Evolutionary conservation across 2,113 vertebrate genomes (phyloP).

Genomic region (Haplochromis burtoni): DNA sequence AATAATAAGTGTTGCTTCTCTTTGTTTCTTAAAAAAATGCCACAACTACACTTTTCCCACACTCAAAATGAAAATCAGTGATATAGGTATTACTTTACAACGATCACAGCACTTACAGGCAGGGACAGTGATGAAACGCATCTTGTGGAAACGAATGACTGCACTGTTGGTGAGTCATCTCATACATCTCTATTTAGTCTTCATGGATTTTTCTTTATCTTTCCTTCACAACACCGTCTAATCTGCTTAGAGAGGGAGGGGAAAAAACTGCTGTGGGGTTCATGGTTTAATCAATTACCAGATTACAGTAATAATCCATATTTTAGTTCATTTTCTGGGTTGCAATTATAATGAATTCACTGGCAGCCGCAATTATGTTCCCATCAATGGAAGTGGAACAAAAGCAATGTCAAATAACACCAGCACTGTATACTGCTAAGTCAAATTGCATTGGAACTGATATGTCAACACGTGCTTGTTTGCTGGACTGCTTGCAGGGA

Average conservation of each 20-base stretch:
- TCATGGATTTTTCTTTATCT: conserved; percentile 7
- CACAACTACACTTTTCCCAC: not conserved
- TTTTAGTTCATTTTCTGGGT: not conserved
- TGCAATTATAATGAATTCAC: not conserved
- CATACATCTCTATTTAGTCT: conserved; percentile 7
- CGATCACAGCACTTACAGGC: not conserved
- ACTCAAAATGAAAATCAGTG: not conserved
- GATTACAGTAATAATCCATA: not conserved
- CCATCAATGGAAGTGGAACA: not conserved
- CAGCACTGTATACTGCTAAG: not conserved
- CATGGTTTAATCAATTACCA: not conserved
- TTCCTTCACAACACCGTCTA: conserved; percentile 4
- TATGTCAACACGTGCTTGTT: not conserved
- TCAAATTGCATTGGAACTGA: not conserved
- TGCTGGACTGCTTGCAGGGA: not conserved
- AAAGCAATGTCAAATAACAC: not conserved
- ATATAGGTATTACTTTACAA: not conserved
- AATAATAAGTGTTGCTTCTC: not conserved
- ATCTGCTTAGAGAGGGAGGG: not conserved
- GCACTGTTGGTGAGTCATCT: not conserved
- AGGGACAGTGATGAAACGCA: not conserved
- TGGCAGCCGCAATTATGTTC: not conserved
- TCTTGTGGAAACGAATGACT: not conserved
- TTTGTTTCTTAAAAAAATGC: not conserved
- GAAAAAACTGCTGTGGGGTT: not conserved